Evolutionary conservation across 2,113 vertebrate species (phyloP), one percentile per base, ranked within the genome.

Genomic region (Cettia cetti): DNA sequence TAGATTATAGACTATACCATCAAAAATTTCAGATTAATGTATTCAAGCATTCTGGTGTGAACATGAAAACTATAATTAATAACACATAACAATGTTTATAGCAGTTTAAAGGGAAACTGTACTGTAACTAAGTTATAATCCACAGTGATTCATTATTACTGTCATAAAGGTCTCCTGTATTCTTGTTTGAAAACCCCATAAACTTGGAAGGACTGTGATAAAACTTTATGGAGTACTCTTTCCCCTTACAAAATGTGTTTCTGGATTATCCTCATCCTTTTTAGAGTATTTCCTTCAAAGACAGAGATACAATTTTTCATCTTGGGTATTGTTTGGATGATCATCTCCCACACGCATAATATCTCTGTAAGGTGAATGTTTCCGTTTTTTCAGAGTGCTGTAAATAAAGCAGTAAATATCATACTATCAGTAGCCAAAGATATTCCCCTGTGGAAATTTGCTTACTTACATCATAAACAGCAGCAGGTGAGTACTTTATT

Each of bases 371-470:
- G 40, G 14, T 82, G 30, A 80, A 76, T 90, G 27, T 84, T 95
- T 80, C 59, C 7, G 52, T 86, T 70, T 91, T 96, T 96, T 87
- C 95, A 99, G 98, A 95, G 68, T 64, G 85, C 96, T 39, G 97
- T 98, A 56, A 98, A 98, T 84, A 98, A 96, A 96, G 96, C 97
- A 86, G 97, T 98, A 90, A 97, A 94, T 75, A 91, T 93, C 2
- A 65, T 98, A 18, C 52, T 99, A 66, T 98, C 98, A 26, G 89
- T 95, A 79, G 96, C 98, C 57, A 98, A 96, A 95, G 97, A 98
- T 86, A 95, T 98, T 72, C 98, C 98, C 17, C 89, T 98, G 74
- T 99, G 98, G 98, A 98, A 96, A 26, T 98, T 97, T 96, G 91
- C 96, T 78, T 96, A 97, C 39, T 90, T 98, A n/a, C 98, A 98